Evolutionary conservation across 2,113 vertebrate genomes (phyloP).

Genomic region (Pseudorectes ferrugineus): DNA sequence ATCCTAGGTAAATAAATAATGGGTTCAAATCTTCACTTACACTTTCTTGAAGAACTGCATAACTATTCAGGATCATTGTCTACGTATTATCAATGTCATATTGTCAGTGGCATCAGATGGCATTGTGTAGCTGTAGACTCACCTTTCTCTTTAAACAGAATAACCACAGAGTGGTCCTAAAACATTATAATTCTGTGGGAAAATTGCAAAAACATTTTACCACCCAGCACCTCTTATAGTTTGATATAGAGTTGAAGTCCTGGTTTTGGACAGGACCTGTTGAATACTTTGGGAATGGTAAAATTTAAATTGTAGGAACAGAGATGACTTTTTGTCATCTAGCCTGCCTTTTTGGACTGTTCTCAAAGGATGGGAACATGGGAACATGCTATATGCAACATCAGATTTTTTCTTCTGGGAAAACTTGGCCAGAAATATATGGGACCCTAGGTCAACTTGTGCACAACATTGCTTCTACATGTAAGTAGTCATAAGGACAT

Average conservation of each 20-base stretch:
- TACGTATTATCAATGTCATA: neutral
- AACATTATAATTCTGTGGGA: neutral
- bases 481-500: neutral
- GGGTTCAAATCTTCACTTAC: neutral
- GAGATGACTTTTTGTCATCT: neutral
- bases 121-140: neutral
- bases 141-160: neutral
- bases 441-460: neutral
- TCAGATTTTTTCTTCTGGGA: neutral
- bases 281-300: neutral
- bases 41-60: neutral
- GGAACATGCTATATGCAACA: neutral
- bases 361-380: fast-evolving
- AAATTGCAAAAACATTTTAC: neutral
- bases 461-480: neutral
- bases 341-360: neutral
- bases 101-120: neutral
- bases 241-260: neutral
- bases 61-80: neutral
- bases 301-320: neutral
- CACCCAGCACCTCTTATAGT: fast-evolving
- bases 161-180: neutral
- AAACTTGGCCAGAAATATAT: neutral
- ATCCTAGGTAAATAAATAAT: neutral
- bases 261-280: neutral